Percentiles rank a stretch among this genome's conserved stretches.
phyloP scores from a whole-genome alignment of 1,140 invertebrate species.

The Gryllus bimaculatus region DNA sequence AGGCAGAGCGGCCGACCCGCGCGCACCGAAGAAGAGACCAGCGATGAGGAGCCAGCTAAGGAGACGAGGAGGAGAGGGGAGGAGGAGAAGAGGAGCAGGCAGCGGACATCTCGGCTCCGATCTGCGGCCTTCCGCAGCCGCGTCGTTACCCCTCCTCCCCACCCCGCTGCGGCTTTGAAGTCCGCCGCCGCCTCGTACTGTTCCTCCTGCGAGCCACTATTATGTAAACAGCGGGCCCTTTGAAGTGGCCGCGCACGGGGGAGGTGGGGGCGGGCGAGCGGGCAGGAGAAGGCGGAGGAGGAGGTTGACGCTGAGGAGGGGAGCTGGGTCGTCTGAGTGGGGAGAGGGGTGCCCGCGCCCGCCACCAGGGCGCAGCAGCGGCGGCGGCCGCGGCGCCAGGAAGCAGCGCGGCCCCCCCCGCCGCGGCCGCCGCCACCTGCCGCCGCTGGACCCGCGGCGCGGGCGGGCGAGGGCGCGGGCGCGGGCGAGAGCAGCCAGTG shows the following conservation, averaged over 20 bases:
- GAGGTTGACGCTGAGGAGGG: background rate
- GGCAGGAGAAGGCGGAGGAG: background rate
- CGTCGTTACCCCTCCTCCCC: background rate
- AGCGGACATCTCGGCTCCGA: background rate
- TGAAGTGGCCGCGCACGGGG: background rate
- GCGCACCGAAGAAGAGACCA: background rate
- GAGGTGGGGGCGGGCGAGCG: background rate
- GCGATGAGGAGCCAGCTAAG: background rate
- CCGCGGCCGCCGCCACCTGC: background rate
- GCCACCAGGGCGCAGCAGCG: background rate
- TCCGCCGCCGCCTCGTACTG: background rate
- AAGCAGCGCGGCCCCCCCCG: background rate
- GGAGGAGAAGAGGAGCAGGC: background rate
- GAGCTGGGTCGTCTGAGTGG: background rate
- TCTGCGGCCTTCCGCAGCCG: slow-evolving; percentile 1
- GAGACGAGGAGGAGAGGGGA: background rate
- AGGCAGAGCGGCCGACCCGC: background rate
- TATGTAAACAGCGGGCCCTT: slow-evolving; percentile 3
- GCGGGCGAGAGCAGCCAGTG: background rate
- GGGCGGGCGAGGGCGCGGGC: too few relatives aligned
- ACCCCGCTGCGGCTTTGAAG: background rate
- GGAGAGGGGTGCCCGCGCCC: background rate
- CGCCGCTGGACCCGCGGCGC: background rate
- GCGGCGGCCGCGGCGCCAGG: too few relatives aligned
- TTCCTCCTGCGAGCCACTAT: background rate